phyloP scores from a whole-genome alignment of 2,888 invertebrate species.

The Andrena minutula region DNA sequence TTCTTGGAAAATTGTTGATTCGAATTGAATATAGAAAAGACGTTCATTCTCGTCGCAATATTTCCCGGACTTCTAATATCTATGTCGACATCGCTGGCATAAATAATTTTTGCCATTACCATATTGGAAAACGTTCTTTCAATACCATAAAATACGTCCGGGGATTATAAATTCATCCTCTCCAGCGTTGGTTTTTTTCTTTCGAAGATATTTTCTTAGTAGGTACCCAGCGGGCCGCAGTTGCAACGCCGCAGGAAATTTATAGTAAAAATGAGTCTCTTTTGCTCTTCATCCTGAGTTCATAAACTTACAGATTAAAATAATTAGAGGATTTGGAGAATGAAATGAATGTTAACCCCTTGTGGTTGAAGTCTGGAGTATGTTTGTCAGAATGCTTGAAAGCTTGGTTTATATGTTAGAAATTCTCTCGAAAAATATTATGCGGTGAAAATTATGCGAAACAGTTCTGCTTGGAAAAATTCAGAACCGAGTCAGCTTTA shows the following conservation, averaged over 20 bases:
- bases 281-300: no score
- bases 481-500: no score
- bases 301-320: background rate
- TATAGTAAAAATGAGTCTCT: background rate
- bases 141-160: slow-evolving; percentile 42
- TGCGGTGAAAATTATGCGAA: background rate
- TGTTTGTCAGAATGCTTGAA: background rate
- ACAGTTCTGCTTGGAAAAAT: no score
- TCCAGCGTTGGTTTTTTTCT: slow-evolving; percentile 29
- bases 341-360: background rate
- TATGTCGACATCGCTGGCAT: slow-evolving; percentile 37
- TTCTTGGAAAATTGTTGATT: slow-evolving; percentile 48
- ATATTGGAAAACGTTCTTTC: slow-evolving; percentile 52
- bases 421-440: background rate
- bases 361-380: background rate
- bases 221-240: background rate
- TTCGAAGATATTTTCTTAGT: background rate
- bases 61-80: slow-evolving; percentile 50
- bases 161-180: slow-evolving; percentile 43
- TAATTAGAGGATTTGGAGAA: background rate
- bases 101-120: slow-evolving; percentile 52
- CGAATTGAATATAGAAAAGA: slow-evolving; percentile 52
- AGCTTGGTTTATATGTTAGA: no score
- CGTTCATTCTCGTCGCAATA: slow-evolving; percentile 44
- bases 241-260: background rate